Evolutionary conservation across 2,797 vertebrate genomes (phyloP).

Genomic region (Atherinosoma microstoma): DNA sequence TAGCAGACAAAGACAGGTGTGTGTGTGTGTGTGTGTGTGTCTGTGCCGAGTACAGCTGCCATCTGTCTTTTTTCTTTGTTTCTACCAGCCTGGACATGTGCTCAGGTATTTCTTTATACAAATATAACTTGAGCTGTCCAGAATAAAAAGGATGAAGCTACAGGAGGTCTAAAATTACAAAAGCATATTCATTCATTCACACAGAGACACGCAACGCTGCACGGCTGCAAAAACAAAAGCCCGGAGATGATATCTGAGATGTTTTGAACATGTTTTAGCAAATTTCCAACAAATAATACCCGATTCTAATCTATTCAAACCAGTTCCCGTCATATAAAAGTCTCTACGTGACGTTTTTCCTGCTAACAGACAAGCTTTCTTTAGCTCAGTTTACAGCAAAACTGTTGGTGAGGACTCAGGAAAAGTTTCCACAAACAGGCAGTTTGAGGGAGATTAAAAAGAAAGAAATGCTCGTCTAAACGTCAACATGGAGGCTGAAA

Average conservation of each 20-base stretch:
- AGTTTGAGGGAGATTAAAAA: neutral
- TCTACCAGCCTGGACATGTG: constrained; percentile 1
- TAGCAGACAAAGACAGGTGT: constrained; percentile 34
- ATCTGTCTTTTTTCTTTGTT: constrained; percentile 37
- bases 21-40: constrained; percentile 32
- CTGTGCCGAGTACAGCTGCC: constrained; percentile 27
- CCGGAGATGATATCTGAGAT: too few species aligned
- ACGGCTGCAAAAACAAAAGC: neutral
- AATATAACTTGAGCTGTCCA: neutral
- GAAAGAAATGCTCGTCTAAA: neutral
- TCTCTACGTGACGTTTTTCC: neutral
- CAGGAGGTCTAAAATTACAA: constrained; percentile 4
- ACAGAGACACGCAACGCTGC: constrained; percentile 8
- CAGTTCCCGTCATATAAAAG: too few species aligned
- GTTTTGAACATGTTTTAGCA: too few species aligned
- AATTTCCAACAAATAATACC: too few species aligned
- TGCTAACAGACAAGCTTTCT: neutral
- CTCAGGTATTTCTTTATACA: neutral
- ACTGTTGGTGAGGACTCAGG: neutral
- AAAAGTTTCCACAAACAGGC: neutral
- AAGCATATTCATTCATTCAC: constrained; percentile 13
- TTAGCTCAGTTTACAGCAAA: constrained; percentile 10
- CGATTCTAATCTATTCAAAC: too few species aligned
- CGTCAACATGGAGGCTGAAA: neutral
- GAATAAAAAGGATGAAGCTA: constrained; percentile 7